Percentiles rank a stretch among this genome's conserved stretches.
These are phyloP conservation scores for Silvanus unidentatus DNA, from an alignment of 2,888 invertebrate species.

Conservation along the genomic window DNA sequence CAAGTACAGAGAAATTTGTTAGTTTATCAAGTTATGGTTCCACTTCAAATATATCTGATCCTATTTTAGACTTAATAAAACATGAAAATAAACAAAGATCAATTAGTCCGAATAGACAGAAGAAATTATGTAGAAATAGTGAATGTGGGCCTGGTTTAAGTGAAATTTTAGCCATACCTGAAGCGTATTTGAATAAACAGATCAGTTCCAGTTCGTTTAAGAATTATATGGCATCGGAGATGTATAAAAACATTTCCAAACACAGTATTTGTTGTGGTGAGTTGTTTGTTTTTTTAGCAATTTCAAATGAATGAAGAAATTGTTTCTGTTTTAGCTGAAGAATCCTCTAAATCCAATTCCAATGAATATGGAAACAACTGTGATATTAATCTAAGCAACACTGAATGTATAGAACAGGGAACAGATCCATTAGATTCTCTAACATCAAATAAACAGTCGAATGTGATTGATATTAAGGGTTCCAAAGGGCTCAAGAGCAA, in stretches of 20 bases:
- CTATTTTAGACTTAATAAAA: slow-evolving; percentile 33
- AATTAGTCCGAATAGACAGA: slow-evolving; percentile 19
- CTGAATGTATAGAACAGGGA: slow-evolving; percentile 38
- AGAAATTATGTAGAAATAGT: slow-evolving; percentile 10
- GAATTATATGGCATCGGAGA: slow-evolving; percentile 21
- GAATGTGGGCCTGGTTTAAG: slow-evolving; percentile 34
- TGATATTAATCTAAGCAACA: slow-evolving; percentile 4
- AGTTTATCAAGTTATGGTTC: slow-evolving; percentile 27
- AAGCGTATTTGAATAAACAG: slow-evolving; percentile 39
- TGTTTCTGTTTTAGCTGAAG: too few species aligned
- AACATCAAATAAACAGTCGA: slow-evolving; percentile 19
- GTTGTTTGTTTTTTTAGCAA: not conserved
- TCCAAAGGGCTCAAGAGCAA: slow-evolving; percentile 12
- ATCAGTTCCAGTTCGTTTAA: slow-evolving; percentile 34
- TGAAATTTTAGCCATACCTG: slow-evolving; percentile 42
- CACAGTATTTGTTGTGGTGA: slow-evolving; percentile 16
- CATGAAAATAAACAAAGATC: slow-evolving; percentile 23
- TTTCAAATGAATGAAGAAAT: too few species aligned
- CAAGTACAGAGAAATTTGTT: slow-evolving; percentile 19
- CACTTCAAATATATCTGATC: slow-evolving; percentile 31
- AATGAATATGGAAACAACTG: slow-evolving; percentile 3
- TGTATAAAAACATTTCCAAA: slow-evolving; percentile 2
- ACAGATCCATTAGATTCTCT: slow-evolving; percentile 35
- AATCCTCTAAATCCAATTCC: too few species aligned
- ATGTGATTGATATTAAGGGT: slow-evolving; percentile 12